Evolutionary conservation across 2,113 vertebrate species (phyloP).

Genomic region (Gymnogyps californianus): DNA sequence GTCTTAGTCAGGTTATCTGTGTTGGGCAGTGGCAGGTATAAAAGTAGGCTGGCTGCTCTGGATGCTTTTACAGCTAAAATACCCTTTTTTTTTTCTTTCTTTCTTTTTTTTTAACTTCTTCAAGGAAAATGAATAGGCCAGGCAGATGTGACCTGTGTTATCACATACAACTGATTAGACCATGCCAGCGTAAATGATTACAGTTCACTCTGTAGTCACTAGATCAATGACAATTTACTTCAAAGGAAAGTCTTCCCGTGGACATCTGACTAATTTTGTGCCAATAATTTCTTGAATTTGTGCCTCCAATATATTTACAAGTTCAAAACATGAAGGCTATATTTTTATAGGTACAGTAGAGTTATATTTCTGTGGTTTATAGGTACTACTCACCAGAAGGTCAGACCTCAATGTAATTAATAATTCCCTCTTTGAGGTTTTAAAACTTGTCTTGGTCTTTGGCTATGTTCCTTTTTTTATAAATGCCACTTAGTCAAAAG

Average conservation of each 20-base stretch:
- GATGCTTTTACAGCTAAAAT: neutral
- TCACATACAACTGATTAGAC: neutral
- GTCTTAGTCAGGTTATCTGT: neutral
- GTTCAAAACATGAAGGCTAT: neutral
- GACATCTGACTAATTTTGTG: neutral
- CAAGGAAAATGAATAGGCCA: neutral
- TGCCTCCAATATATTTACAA: neutral
- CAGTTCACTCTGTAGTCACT: neutral
- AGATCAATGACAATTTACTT: neutral
- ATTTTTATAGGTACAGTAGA: neutral
- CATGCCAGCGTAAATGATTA: neutral
- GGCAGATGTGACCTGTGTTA: neutral
- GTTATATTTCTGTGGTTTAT: neutral
- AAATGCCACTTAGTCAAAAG: neutral
- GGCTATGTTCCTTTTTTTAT: too few relatives aligned
- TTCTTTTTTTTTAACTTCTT: neutral
- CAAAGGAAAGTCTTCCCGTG: neutral
- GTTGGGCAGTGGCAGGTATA: neutral
- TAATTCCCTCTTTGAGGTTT: neutral
- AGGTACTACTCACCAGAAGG: neutral
- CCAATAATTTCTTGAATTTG: neutral
- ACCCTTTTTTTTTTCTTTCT: fast-evolving
- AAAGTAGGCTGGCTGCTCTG: fast-evolving
- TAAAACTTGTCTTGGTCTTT: neutral
- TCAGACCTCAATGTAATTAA: neutral